Base-by-base conservation (phyloP, 2,113 vertebrate genomes). In the Perca flavescens region DNA sequence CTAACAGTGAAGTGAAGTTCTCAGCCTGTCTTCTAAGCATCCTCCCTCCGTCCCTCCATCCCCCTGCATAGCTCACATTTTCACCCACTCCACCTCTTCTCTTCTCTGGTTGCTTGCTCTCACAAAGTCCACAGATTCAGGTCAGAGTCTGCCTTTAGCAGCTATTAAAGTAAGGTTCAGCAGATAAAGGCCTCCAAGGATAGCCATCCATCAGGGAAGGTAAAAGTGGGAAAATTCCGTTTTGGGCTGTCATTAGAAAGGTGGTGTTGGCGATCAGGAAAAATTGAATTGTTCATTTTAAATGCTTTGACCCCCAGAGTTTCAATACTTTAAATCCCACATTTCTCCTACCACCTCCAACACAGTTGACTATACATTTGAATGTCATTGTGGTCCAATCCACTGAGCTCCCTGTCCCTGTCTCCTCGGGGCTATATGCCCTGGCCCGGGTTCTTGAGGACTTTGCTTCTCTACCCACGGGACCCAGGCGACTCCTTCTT, bases 121-220 rank as follows among this genome's bases (percentile, higher is more conserved):
- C 77, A 64, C 80, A 54, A 63, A 87, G 84, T 90, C 73, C 74
- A 74, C 81, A 89, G 80, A 92, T 91, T 94, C 89, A 87, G 90
- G 93, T 93, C 87, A 91, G 86, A 77, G 90, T 86, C 76, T 74
- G 90, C 86, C 90, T 90, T 93, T 90, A 91, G 84, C 88, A 72
- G 86, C 89, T 92, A 93, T 94, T 93, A 93, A 91, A 93, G 78
- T 85, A 79, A 87, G 73, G 87, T 89, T 88, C 85, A 87, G 74
- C 65, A 83, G 90, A 91, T 87, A 86, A 89, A 90, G 83, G 78
- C 84, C 87, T 90, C 88, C 57, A 36, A 88, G 92, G 83, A 90
- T 73, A 75, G 74, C 85, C 80, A 86, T 94, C 88, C 85, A 90
- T 90, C 85, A 78, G 79, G 68, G 81, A 82, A 85, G 86, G 71